Conservation (phyloP, 2,113 vertebrate genomes). For the Muscicapa adusta region DNA sequence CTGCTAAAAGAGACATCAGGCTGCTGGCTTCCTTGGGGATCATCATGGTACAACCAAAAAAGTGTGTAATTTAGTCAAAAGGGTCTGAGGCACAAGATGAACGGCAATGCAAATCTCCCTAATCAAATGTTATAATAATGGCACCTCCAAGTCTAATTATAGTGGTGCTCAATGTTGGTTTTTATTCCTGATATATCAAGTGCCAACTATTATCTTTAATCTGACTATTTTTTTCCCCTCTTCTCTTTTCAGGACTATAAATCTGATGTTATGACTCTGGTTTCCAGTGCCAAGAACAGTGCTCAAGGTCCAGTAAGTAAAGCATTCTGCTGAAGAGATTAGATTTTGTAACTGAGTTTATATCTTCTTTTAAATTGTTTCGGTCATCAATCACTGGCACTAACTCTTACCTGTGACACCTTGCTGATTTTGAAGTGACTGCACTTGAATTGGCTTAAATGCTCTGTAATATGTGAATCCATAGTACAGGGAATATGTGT, state of each 20-base stretch:
- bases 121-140: background rate
- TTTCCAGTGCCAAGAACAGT: constrained; percentile 4
- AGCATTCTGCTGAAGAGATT: constrained; percentile 16
- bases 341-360: background rate
- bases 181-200: background rate
- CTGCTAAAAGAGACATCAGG: background rate
- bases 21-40: background rate
- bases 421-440: background rate
- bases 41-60: background rate
- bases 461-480: background rate
- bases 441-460: background rate
- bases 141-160: background rate
- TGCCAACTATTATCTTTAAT: background rate
- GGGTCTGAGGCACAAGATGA: background rate
- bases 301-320: constrained; percentile 63
- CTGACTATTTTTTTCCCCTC: no score
- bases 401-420: background rate
- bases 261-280: background rate
- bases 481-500: background rate
- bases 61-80: background rate
- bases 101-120: background rate
- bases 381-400: background rate
- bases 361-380: background rate
- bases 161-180: background rate
- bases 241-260: constrained; percentile 17